A percentile compares a stretch with the other conserved stretches of the same genome.
phyloP scores from a whole-genome alignment of 2,113 vertebrate genomes.

The Elachura formosa region DNA sequence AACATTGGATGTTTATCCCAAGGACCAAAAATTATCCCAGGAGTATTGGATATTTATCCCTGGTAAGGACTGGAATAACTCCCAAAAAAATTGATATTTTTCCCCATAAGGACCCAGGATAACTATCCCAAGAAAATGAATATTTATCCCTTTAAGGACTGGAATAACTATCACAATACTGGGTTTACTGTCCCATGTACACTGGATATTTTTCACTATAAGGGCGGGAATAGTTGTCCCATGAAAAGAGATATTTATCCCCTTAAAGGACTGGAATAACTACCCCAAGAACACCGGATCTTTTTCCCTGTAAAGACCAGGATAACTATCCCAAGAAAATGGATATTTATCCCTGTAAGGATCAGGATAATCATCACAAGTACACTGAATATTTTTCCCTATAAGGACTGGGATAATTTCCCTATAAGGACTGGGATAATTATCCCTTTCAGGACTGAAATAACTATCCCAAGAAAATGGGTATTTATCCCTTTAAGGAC shows the following conservation, averaged over 20 bases:
- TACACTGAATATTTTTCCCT: neutral
- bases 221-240: neutral
- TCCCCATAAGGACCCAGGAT: neutral
- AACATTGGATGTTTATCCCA: neutral
- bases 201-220: neutral
- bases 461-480: neutral
- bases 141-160: too few relatives aligned
- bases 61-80: neutral
- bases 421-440: neutral
- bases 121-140: neutral
- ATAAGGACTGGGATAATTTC: neutral
- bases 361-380: neutral
- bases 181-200: too few relatives aligned
- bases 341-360: neutral
- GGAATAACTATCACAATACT: too few relatives aligned
- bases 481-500: neutral
- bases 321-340: neutral
- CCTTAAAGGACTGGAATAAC: fast-evolving
- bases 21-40: neutral
- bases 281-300: neutral
- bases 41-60: too few relatives aligned
- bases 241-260: neutral
- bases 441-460: neutral
- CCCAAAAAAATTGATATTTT: neutral
- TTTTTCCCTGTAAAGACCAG: neutral